Percentiles rank a stretch among this genome's conserved stretches.
phyloP scores from a whole-genome alignment of 2,888 invertebrate species.

The Agriotes lineatus region DNA sequence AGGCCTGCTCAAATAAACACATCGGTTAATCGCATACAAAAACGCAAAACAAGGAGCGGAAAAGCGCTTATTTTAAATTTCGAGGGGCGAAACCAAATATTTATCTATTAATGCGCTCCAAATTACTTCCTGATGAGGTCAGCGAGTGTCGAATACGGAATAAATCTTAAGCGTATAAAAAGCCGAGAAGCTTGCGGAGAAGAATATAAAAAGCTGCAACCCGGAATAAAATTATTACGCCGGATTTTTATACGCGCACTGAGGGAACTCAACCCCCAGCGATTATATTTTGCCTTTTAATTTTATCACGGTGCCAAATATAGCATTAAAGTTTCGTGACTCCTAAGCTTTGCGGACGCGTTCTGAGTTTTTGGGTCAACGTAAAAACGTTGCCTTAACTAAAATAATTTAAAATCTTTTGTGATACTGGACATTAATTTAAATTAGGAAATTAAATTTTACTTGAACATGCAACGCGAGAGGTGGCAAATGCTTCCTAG shows the following conservation, averaged over 20 bases:
- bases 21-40: not conserved
- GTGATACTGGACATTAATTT: too few relatives aligned
- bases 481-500: too few relatives aligned
- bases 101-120: conserved; percentile 19
- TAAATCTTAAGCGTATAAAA: conserved; percentile 12
- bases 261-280: conserved; percentile 3
- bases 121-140: conserved; percentile 22
- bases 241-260: conserved; percentile 13
- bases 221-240: conserved; percentile 25
- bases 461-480: too few relatives aligned
- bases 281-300: conserved; percentile 17
- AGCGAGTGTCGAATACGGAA: conserved; percentile 1
- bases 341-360: not conserved
- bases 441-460: too few relatives aligned
- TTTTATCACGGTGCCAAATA: conserved; percentile 14
- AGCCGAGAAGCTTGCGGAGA: conserved; percentile 4
- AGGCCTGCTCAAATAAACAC: too few relatives aligned
- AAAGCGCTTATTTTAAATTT: too few relatives aligned
- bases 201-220: conserved; percentile 18
- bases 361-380: not conserved
- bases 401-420: not conserved
- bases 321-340: conserved; percentile 19
- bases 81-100: too few relatives aligned
- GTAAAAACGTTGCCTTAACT: not conserved
- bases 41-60: not conserved